A percentile compares a stretch with the other conserved stretches of the same genome.
These are phyloP conservation scores for Biston betularia DNA, from an alignment of 2,888 invertebrate species.

Conservation along the genomic window DNA sequence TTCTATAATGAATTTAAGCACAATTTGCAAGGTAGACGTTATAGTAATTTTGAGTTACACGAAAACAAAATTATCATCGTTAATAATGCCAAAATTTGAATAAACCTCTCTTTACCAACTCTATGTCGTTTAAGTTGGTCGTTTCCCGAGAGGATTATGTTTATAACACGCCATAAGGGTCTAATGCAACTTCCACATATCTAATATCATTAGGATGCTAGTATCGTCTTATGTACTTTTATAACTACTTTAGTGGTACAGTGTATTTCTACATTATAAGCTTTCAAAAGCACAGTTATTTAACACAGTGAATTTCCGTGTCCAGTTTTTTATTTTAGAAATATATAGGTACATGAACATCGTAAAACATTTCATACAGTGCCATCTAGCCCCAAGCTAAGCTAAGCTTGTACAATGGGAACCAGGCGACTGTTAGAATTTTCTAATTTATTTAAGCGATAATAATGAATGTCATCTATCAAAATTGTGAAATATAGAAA, in stretches of 20 bases:
- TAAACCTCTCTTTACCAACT: not conserved
- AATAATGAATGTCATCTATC: no score
- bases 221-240: not conserved
- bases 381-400: no score
- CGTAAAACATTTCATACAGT: no score
- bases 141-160: slow-evolving; percentile 6
- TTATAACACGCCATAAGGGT: not conserved
- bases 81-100: not conserved
- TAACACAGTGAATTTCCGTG: no score
- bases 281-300: no score
- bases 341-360: no score
- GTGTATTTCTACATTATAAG: no score
- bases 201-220: not conserved
- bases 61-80: not conserved
- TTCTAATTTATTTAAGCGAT: no score
- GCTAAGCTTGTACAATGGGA: no score
- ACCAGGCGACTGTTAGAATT: no score
- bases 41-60: not conserved
- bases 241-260: no score
- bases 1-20: slow-evolving; percentile 2
- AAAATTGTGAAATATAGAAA: not conserved
- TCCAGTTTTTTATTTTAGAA: no score
- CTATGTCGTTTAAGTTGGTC: not conserved
- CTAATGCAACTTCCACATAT: not conserved
- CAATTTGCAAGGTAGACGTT: slow-evolving; percentile 1